These are phyloP conservation scores for Calephelis nemesis DNA, from an alignment of 1,140 invertebrate genomes.

Conservation along the genomic window DNA sequence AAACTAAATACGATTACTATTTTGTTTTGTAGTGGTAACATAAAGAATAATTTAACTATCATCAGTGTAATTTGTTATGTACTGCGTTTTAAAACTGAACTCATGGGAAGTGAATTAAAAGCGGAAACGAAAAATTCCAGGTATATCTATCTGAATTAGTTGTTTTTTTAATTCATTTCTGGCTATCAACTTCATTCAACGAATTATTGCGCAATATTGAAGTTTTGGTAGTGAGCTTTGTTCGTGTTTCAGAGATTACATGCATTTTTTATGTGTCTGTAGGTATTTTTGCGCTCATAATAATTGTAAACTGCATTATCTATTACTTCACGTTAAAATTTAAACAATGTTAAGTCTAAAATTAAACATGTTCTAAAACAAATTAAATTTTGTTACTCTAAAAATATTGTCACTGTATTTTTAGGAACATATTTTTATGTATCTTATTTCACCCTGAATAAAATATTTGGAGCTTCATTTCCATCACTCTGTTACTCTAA, in stretches of 20 bases:
- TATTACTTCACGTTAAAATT: background rate
- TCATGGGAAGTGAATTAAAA: slow-evolving; percentile 70
- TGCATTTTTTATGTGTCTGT: slow-evolving; percentile 13
- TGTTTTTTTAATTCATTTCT: background rate
- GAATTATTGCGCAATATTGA: slow-evolving; percentile 34
- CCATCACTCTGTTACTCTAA: too few relatives aligned
- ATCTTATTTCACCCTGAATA: too few relatives aligned
- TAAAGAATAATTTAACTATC: too few relatives aligned
- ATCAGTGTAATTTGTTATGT: slow-evolving; percentile 33
- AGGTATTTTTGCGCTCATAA: background rate
- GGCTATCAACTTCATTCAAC: background rate
- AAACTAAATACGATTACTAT: too few relatives aligned
- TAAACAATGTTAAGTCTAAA: background rate
- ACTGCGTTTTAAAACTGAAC: slow-evolving; percentile 34
- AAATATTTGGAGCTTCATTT: too few relatives aligned
- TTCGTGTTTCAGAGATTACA: background rate
- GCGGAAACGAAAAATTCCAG: slow-evolving; percentile 54
- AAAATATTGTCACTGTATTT: too few relatives aligned
- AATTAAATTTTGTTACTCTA: too few relatives aligned
- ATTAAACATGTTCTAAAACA: too few relatives aligned
- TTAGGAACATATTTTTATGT: too few relatives aligned
- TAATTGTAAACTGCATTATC: slow-evolving; percentile 13
- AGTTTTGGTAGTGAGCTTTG: background rate
- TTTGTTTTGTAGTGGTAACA: too few relatives aligned
- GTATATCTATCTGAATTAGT: slow-evolving; percentile 34